These are phyloP conservation scores for Pyralis farinalis DNA, from an alignment of 2,888 invertebrate genomes.

Conservation along the genomic window DNA sequence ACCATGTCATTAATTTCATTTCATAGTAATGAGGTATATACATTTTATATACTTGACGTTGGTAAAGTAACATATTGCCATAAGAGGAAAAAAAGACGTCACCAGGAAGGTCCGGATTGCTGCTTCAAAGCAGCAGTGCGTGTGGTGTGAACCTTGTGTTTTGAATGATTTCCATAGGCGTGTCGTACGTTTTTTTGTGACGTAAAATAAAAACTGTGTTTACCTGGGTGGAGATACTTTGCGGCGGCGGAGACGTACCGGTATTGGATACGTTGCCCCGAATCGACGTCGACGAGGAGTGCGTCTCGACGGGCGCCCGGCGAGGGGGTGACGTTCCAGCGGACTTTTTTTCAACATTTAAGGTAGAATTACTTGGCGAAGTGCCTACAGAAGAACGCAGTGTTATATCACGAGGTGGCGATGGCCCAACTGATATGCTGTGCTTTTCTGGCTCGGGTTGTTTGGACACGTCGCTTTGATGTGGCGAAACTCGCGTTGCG, in stretches of 20 bases:
- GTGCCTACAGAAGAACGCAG: constrained; percentile 39
- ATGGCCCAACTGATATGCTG: constrained; percentile 59
- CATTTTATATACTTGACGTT: too few relatives aligned
- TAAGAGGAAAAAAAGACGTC: too few relatives aligned
- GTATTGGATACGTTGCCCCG: constrained; percentile 78
- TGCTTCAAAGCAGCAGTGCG: too few relatives aligned
- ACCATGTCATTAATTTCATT: too few relatives aligned
- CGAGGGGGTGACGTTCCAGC: constrained; percentile 75
- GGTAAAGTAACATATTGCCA: too few relatives aligned
- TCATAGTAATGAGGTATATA: too few relatives aligned
- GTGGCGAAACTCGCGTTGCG: constrained; percentile 38
- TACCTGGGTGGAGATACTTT: constrained; percentile 93
- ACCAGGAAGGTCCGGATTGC: too few relatives aligned
- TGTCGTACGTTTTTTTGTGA: too few relatives aligned
- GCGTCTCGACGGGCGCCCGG: constrained; percentile 30
- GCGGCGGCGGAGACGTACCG: constrained; percentile 93
- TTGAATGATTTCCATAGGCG: too few relatives aligned
- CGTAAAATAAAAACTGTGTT: too few relatives aligned
- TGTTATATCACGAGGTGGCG: constrained; percentile 49
- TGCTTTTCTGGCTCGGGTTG: constrained; percentile 35
- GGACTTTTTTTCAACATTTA: constrained; percentile 58
- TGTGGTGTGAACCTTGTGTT: too few relatives aligned
- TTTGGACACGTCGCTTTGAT: constrained; percentile 22
- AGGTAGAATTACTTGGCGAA: constrained; percentile 23
- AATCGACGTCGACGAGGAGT: constrained; percentile 32